phyloP scores from a whole-genome alignment of 2,888 invertebrate genomes.

The Tenthredo mesomela region DNA sequence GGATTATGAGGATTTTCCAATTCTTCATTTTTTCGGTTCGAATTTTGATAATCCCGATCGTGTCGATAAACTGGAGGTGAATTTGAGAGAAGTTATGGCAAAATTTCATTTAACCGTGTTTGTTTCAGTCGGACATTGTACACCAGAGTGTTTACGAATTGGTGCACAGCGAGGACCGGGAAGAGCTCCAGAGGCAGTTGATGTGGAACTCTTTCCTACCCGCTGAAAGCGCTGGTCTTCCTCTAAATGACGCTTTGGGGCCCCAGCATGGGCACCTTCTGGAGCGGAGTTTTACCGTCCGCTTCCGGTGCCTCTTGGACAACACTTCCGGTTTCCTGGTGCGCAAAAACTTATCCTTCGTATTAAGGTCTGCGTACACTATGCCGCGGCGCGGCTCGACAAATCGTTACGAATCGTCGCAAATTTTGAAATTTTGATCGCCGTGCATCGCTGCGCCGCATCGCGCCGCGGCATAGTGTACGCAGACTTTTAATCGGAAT shows the following conservation, averaged over 20 bases:
- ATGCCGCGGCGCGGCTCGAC: no score
- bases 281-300: constrained; percentile 98
- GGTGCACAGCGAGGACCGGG: constrained; percentile 99
- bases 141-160: constrained; percentile 99
- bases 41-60: no score
- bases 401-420: no score
- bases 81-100: not conserved
- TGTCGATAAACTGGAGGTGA: not conserved
- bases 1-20: no score
- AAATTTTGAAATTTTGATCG: no score
- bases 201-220: constrained; percentile 97
- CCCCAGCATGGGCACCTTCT: constrained; percentile 94
- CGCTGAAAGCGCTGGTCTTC: constrained; percentile 87
- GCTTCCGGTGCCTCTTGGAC: constrained; percentile 98
- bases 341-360: constrained; percentile 75
- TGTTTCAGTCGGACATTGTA: constrained; percentile 97
- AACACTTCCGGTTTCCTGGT: constrained; percentile 99
- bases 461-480: no score
- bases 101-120: constrained; percentile 14
- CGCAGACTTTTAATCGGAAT: no score
- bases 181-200: constrained; percentile 96
- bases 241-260: constrained; percentile 92
- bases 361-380: no score
- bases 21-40: no score
- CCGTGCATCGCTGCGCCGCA: no score